phyloP scores from a whole-genome alignment of 1,140 invertebrate genomes.

The Aphelinus atriplicis region DNA sequence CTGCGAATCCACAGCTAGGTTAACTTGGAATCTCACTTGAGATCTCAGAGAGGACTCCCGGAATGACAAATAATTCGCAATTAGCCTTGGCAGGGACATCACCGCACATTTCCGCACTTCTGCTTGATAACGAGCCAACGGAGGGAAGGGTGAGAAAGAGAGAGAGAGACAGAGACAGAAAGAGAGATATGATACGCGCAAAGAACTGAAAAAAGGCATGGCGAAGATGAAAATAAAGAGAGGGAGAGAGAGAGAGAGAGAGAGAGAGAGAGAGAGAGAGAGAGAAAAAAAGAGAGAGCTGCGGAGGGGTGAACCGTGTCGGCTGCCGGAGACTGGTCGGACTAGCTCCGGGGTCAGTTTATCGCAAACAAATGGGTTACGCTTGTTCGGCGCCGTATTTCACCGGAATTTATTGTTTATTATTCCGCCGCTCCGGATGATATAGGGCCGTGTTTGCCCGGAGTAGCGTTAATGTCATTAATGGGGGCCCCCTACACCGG shows the following conservation, averaged over 20 bases:
- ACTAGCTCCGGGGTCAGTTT: constrained; percentile 64
- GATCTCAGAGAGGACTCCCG: too few relatives aligned
- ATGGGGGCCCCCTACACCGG: constrained; percentile 59
- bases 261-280: constrained; percentile 16
- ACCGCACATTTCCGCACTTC: too few relatives aligned
- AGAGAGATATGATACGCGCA: too few relatives aligned
- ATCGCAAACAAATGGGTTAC: constrained; percentile 67
- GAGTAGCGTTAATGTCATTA: constrained; percentile 65
- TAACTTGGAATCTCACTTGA: too few relatives aligned
- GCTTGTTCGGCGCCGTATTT: constrained; percentile 64
- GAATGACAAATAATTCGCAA: too few relatives aligned
- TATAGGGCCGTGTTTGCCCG: constrained; percentile 64
- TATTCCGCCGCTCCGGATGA: constrained; percentile 59
- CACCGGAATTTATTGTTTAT: constrained; percentile 66
- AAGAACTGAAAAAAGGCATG: too few relatives aligned
- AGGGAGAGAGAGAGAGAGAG: constrained; percentile 10
- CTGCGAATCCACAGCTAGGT: too few relatives aligned
- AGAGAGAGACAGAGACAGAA: too few relatives aligned
- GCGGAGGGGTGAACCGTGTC: constrained; percentile 45
- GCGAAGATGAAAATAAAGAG: too few relatives aligned
- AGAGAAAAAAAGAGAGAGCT: constrained; percentile 7
- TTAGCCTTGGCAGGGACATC: too few relatives aligned
- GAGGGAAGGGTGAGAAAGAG: too few relatives aligned
- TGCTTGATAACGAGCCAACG: too few relatives aligned
- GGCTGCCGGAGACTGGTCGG: constrained; percentile 59